Evolutionary conservation across 2,113 vertebrate species (phyloP).

Genomic region (Misgurnus mizolepis): DNA sequence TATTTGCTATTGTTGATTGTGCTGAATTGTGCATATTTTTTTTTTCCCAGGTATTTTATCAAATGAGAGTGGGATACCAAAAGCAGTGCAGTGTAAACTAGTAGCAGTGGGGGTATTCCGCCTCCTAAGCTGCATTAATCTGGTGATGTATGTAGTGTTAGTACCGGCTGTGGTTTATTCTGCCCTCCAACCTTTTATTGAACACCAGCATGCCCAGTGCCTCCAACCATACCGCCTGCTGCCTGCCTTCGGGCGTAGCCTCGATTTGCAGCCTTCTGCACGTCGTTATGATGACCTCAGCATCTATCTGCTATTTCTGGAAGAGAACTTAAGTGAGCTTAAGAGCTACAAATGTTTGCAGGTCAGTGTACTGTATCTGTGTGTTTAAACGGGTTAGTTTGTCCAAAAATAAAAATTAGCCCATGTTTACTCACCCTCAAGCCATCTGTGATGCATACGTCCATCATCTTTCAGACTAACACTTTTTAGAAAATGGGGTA

Average conservation of each 20-base stretch:
- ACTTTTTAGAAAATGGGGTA: too few relatives aligned
- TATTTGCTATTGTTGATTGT: not conserved
- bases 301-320: conserved; percentile 90
- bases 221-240: conserved; percentile 88
- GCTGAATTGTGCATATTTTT: not conserved
- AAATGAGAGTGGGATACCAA: conserved; percentile 79
- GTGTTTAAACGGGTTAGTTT: not conserved
- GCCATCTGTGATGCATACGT: too few relatives aligned
- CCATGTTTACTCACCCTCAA: too few relatives aligned
- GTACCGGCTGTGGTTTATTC: conserved; percentile 79
- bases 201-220: conserved; percentile 78
- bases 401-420: too few relatives aligned
- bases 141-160: conserved; percentile 81
- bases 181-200: conserved; percentile 78
- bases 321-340: conserved; percentile 91
- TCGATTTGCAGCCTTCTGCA: conserved; percentile 76
- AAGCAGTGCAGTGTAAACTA: conserved; percentile 88
- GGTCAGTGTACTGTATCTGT: conserved; percentile 57
- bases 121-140: conserved; percentile 89
- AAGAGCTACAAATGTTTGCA: conserved; percentile 94
- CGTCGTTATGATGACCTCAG: conserved; percentile 85
- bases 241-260: conserved; percentile 80
- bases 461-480: too few relatives aligned
- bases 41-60: conserved; percentile 76
- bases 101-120: conserved; percentile 90